Base-by-base conservation (phyloP, 2,797 vertebrate genomes). In the Gadopsis marmoratus region DNA sequence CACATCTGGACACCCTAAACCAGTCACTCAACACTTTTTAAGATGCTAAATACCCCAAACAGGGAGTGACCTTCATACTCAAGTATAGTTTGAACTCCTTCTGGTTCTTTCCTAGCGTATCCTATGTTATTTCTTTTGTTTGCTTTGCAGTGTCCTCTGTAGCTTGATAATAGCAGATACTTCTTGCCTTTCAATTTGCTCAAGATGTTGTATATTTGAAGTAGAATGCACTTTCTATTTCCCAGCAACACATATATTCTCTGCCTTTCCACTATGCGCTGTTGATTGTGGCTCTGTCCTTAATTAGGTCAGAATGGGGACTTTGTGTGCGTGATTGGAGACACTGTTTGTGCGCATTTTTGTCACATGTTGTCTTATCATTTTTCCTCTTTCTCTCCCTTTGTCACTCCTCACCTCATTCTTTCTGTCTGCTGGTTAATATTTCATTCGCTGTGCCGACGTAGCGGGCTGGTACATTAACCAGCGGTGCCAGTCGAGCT, bases 401-500 rank as follows among this genome's bases (percentile, higher is more conserved):
- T 91, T 81, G 75, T 90, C 66, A 29, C 78, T 84, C 66, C 55
- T 88, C 81, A 88, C 76, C 79, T 64, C 84, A 50, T 86, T 88
- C 87, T 89, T 64, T 82, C 71, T 74, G 73, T 88, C 84, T 88
- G 84, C 71, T 17, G 63, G 82, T 95, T 92, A 94, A 94, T 95
- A 94, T 95, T 94, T 95, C 84, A 94, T 95, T 90, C 67, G 88
- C 89, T 90, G 41, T 86, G 82, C 91, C 56, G 86, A 89, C 47
- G 74, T 85, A 75, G 86, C 78, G 81, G 84, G 89, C 91, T 93
- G 93, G 88, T 94, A 88, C 93, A 94, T 94, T 92, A 94, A 94
- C 93, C 93, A 94, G 92, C 67, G 89, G 92, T 95, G 94, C 94
- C 93, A 95, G 94, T 91, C 82, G 84, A 91, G 93, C 91, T 94